Evolutionary conservation across 2,113 vertebrate genomes (phyloP), one percentile per base, ranked within the genome.

Genomic region (Melierax canorus): DNA sequence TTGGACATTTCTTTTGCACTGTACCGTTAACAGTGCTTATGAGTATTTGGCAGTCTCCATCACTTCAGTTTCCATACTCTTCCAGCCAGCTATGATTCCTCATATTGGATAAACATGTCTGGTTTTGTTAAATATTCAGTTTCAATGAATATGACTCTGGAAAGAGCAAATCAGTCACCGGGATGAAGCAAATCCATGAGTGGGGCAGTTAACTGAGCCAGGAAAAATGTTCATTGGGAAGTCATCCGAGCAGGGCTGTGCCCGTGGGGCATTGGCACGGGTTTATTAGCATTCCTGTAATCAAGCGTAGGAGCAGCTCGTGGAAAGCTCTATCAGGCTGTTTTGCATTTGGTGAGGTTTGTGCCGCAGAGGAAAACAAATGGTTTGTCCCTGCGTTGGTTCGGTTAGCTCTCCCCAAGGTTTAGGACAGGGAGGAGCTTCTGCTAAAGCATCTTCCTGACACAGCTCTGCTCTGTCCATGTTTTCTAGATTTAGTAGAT

Each of bases 21-120:
- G 50, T 50, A 32, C 64, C 12, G 0, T 22, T 50, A 74, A 19
- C 27, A 30, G 27, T 7, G 26, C 75, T 93, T 7, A 30, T 7
- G 87, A 84, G 50, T 3, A 30, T 45, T 91, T 89, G 93, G 83
- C 95, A 64, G 83, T 7, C 71, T 62, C 82, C 63, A 26, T 17
- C 71, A 9, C n/a, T 95, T 51, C 39, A 21, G 63, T 77, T 90
- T 89, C 94, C 94, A 86, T 26, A 0, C 62, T 80, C 58, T 80
- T 60, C 86, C 74, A 78, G 93, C 93, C 94, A 95, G 43, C 72
- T 63, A 7, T 86, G 84, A 83, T 73, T 91, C 87, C 51, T 63
- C 7, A 1, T 43, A 4, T 59, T 86, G 89, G 73, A 87, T 84
- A 95, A 96, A 88, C 81, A 79, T 6, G 53, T 71, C 94, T 93